Evolutionary conservation across 1,140 invertebrate genomes (phyloP), one percentile per base, ranked within the genome.

Genomic region (Brachionus asplanchnoidis): DNA sequence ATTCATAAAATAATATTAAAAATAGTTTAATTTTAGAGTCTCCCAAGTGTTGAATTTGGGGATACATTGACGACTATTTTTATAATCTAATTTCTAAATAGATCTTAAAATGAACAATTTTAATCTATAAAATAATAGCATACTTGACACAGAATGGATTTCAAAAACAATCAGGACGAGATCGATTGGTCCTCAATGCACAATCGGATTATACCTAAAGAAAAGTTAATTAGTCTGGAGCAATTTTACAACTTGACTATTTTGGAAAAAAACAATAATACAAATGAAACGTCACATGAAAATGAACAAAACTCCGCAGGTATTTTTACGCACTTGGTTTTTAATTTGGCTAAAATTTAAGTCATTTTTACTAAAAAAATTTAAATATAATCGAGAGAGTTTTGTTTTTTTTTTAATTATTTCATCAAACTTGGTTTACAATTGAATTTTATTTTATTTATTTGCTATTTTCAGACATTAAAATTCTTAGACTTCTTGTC

Each of bases 141-240:
- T 17, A 75, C 32, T 42, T 23, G 32, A 44, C 40, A 40, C 7
- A 42, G 17, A 42, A 42, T 75, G 32, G 70, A 44, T 20, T 75
- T 75, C 1, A 70, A 32, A 70, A 1, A 23, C 14, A 75, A 75
- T 17, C 32, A 23, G n/a, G 44, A 77, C 46, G 73, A 77, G 8
- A 77, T 77, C 44, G 73, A 77, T 77, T 77, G 73, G 73, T 46
- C 73, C n/a, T 50, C 6, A 26, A 77, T 77, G 73, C 73, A 77
- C 26, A 77, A 77, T 50, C 42, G 26, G 6, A 77, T 77, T 12
- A 28, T 77, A 50, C 73, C 73, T 3, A 77, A 77, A 50, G 73
- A 77, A 50, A 77, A 77, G 20, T 50, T 77, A 23, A 77, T 77
- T 50, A 77, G 73, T 36, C 46, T 77, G 20, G 73, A 77, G 26